These are phyloP conservation scores for Brachionus rotundiformis DNA, from an alignment of 1,140 invertebrate species.

Conservation along the genomic window DNA sequence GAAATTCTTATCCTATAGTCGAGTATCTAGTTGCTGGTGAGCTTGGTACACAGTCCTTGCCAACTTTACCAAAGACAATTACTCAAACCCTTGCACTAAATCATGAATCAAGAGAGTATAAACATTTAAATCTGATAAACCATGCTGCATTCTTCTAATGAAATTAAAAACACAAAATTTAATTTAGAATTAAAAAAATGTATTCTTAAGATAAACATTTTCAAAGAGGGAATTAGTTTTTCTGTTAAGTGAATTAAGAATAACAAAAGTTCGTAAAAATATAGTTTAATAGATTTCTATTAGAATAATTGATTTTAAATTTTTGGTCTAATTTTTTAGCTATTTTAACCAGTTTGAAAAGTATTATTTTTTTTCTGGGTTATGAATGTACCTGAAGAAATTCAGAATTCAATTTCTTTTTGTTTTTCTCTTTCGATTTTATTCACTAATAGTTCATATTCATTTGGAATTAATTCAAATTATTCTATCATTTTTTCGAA, in stretches of 20 bases:
- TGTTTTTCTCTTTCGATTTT: not conserved
- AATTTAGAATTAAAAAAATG: not conserved
- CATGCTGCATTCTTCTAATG: not conserved
- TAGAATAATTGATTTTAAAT: conserved; percentile 7
- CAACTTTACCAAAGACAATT: too few species aligned
- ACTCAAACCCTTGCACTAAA: too few species aligned
- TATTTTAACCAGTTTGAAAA: not conserved
- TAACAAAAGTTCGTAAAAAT: not conserved
- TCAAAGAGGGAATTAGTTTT: not conserved
- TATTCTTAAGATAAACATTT: not conserved
- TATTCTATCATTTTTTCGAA: too few species aligned
- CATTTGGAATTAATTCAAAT: not conserved
- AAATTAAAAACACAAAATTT: not conserved
- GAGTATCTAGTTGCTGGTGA: too few species aligned
- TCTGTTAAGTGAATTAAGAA: not conserved
- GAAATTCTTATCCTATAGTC: too few species aligned
- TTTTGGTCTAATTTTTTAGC: not conserved
- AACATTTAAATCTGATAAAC: too few species aligned
- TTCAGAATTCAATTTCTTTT: not conserved
- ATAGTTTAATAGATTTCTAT: not conserved
- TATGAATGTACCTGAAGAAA: conserved; percentile 1
- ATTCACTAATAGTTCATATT: not conserved
- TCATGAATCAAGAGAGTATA: too few species aligned
- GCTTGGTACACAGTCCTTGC: too few species aligned
- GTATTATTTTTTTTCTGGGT: not conserved